Evolutionary conservation across 1,140 invertebrate genomes (phyloP), one percentile per base, ranked within the genome.

Genomic region (Penaeus indicus): DNA sequence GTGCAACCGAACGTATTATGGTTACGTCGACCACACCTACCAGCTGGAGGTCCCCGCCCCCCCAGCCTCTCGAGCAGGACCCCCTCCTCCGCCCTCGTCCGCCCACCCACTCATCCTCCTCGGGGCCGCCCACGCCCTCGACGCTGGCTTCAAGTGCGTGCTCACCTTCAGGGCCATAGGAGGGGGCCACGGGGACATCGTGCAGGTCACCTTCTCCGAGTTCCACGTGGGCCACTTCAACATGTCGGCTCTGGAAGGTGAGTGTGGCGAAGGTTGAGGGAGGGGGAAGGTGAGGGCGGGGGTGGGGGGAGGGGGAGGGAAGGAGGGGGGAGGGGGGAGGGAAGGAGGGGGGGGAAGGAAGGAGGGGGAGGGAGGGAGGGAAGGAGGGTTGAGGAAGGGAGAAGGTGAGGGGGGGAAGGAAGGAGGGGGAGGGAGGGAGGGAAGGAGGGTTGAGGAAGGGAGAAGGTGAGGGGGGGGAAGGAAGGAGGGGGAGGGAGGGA

Each of bases 1-100:
- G 64, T 97, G 96, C 93, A 97, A 97, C 93, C 94, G 95, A 90
- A 96, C 96, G 16, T 96, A 96, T 92, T 96, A 95, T 93, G 96
- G 96, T 2, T 95, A 96, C 91, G 95, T 96, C n/a, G 96, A 96
- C 1, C 94, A 95, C 82, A 96, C 96, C 4, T 96, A 96, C 93
- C 95, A 96, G 91, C 92, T 96, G 89, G 94, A 95, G 88, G 94
- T 97, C 90, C 94, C 94, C 86, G 95, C 95, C 85, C 94, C 95
- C 22, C 92, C 93, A 75, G 95, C 95, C 4, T 87, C 85, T 27
- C 85, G 85, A 13, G 85, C 85, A 0, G 85, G 85, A 0, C 79
- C 62, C 11, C 84, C 84, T 0, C 62, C 62, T 1, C 62, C 79
- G 11, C 47, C 85, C 38, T 67, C 62, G 16, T 64, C 27, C 69